Conservation (phyloP, 1,140 invertebrate genomes). For the Achroia grisella region DNA sequence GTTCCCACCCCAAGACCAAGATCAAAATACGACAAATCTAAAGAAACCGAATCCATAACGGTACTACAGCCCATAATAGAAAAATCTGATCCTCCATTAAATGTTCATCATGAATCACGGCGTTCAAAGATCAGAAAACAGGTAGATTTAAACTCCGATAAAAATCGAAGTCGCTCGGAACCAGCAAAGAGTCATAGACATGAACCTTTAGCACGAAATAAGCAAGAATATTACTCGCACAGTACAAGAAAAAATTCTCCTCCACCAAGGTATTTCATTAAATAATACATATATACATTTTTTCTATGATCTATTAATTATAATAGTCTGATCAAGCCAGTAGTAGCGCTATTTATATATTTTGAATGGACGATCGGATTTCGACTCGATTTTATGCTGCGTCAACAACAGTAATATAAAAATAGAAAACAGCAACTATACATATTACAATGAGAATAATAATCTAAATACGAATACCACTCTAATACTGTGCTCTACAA, state of each 20-base stretch:
- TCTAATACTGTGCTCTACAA: too few species aligned
- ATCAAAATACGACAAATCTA: conserved; percentile 36
- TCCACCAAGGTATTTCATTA: conserved; percentile 1
- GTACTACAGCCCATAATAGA: conserved; percentile 45
- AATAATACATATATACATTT: too few species aligned
- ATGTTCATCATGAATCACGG: conserved; percentile 12
- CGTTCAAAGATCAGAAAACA: conserved; percentile 24
- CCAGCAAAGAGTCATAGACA: conserved; percentile 24
- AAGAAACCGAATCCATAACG: conserved; percentile 17
- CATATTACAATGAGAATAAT: too few species aligned
- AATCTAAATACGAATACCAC: too few species aligned
- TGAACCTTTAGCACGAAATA: background rate
- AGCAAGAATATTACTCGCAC: conserved; percentile 3
- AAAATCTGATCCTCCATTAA: conserved; percentile 23
- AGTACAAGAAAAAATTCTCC: conserved; percentile 7
- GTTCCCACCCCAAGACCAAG: conserved; percentile 42
- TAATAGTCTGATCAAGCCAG: too few species aligned
- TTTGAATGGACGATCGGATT: too few species aligned
- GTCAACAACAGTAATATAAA: too few species aligned
- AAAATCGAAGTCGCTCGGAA: conserved; percentile 38
- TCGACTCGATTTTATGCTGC: too few species aligned
- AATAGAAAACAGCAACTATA: too few species aligned
- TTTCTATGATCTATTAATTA: too few species aligned
- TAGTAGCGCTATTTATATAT: too few species aligned
- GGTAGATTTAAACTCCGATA: conserved; percentile 12